Conservation (phyloP, 1,140 invertebrate species). For the Drosophila melanica region DNA sequence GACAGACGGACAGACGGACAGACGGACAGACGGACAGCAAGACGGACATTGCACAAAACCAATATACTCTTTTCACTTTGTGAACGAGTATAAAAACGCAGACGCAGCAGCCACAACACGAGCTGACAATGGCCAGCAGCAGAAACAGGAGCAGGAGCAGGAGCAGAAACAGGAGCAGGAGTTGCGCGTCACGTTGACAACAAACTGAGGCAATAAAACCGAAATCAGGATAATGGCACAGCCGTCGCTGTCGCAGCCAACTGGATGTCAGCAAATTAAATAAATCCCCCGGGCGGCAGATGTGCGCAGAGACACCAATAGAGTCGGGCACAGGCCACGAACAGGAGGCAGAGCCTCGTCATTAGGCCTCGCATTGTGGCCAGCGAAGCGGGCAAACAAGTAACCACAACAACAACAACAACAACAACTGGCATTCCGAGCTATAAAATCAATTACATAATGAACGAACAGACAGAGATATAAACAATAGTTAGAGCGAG, state of each 20-base stretch:
- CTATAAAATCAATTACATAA: constrained; percentile 64
- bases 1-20: too few species aligned
- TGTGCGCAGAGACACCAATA: constrained; percentile 34
- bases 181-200: constrained; percentile 37
- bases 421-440: constrained; percentile 24
- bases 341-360: constrained; percentile 19
- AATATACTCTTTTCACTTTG: too few species aligned
- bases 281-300: constrained; percentile 56
- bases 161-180: constrained; percentile 8
- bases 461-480: constrained; percentile 19
- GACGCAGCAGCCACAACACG: constrained; percentile 35
- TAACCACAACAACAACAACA: background rate
- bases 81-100: constrained; percentile 50
- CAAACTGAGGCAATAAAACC: constrained; percentile 56
- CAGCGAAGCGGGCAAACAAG: constrained; percentile 37
- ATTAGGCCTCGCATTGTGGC: constrained; percentile 46
- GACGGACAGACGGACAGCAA: too few species aligned
- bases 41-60: too few species aligned
- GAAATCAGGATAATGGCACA: constrained; percentile 59
- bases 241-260: constrained; percentile 24
- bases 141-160: background rate
- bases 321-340: constrained; percentile 15
- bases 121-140: constrained; percentile 19
- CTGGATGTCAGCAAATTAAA: constrained; percentile 56
- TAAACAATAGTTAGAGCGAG: background rate